Evolutionary conservation across 64 coral and sea anemone genomes (phyloP).

Genomic region (Stylophora pistillata): DNA sequence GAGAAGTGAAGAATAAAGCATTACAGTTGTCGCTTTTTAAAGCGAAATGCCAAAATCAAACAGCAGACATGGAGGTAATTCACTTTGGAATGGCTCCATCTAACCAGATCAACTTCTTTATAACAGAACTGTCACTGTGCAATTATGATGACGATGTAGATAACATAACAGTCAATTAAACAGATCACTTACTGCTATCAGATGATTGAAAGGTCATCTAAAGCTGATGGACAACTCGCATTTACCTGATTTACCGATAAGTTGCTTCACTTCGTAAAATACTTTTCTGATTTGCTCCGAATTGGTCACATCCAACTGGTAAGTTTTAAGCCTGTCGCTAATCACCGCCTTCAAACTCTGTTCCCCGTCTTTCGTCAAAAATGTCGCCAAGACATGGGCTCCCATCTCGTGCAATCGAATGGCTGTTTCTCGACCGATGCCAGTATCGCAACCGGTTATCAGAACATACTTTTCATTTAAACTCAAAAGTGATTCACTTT

Average conservation of each 20-base stretch:
- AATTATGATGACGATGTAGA: too few relatives aligned
- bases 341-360: constrained; percentile 8
- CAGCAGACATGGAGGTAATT: too few relatives aligned
- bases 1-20: too few relatives aligned
- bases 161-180: too few relatives aligned
- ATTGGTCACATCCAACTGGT: constrained; percentile 58
- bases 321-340: constrained; percentile 9
- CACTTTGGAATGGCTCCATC: too few relatives aligned
- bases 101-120: too few relatives aligned
- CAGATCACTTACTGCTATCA: not conserved
- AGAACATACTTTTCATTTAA: constrained; percentile 33
- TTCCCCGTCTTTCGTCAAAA: constrained; percentile 53
- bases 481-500: not conserved
- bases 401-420: constrained; percentile 53
- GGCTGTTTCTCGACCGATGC: constrained; percentile 28
- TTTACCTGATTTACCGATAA: not conserved
- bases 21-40: too few relatives aligned
- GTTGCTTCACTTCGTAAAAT: constrained; percentile 2
- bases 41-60: too few relatives aligned
- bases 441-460: constrained; percentile 51
- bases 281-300: constrained; percentile 21
- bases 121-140: too few relatives aligned
- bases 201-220: not conserved
- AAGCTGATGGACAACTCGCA: not conserved
- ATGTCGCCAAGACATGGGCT: constrained; percentile 42